Evolutionary conservation across 1,140 invertebrate genomes (phyloP).

Genomic region (Pteromalus puparum): DNA sequence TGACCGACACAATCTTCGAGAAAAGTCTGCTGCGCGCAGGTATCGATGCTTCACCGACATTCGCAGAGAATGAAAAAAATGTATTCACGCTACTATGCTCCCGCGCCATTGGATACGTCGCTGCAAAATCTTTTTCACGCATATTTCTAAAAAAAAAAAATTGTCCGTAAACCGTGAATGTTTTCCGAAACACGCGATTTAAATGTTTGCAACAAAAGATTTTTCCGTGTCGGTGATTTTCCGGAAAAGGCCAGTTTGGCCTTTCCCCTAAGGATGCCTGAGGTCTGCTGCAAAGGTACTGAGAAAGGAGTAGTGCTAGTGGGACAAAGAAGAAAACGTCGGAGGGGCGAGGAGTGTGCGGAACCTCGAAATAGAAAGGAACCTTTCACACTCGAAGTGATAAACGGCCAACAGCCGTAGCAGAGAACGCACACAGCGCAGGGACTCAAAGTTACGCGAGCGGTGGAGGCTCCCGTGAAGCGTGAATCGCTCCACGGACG

Average conservation of each 20-base stretch:
- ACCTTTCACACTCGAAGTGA: slow-evolving; percentile 46
- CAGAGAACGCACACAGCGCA: background rate
- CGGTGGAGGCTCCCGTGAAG: background rate
- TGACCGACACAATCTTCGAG: background rate
- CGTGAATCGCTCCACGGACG: slow-evolving; percentile 33
- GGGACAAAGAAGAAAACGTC: background rate
- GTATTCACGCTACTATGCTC: background rate
- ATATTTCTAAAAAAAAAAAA: too few relatives aligned
- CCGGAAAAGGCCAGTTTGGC: background rate
- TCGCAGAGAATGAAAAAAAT: background rate
- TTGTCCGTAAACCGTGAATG: too few relatives aligned
- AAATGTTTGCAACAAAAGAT: background rate
- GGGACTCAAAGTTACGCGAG: slow-evolving; percentile 31
- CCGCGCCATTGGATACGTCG: too few relatives aligned
- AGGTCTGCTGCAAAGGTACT: background rate
- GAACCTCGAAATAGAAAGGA: slow-evolving; percentile 36
- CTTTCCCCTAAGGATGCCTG: background rate
- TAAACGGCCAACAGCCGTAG: slow-evolving; percentile 41
- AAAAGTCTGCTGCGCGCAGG: background rate
- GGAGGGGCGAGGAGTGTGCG: background rate
- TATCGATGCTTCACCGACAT: background rate
- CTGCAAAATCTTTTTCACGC: background rate
- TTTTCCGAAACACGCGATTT: background rate
- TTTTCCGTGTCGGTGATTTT: background rate
- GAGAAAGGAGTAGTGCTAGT: background rate